A percentile compares a stretch with the other conserved stretches of the same genome.
Evolutionary conservation across 1,140 invertebrate genomes (phyloP).

Genomic region (Bombus confusus): DNA sequence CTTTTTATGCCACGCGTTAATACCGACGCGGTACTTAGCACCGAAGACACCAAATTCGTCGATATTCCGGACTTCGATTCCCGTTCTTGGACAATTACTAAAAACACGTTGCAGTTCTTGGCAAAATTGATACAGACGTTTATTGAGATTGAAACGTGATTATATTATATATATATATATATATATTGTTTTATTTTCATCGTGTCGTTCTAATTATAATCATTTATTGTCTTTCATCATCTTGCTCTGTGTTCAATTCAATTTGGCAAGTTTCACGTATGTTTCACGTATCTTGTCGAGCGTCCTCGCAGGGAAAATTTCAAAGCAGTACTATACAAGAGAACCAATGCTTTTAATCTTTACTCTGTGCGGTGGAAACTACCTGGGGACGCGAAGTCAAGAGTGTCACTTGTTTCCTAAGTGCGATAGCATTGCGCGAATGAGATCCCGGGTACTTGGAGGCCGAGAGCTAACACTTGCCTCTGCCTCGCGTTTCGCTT

Average conservation of each 20-base stretch:
- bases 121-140: too few relatives aligned
- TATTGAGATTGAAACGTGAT: too few relatives aligned
- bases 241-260: too few relatives aligned
- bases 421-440: constrained; percentile 1
- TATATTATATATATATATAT: too few relatives aligned
- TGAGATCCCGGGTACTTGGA: constrained; percentile 23
- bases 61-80: too few relatives aligned
- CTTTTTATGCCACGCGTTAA: too few relatives aligned
- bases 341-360: constrained; percentile 24
- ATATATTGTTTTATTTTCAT: too few relatives aligned
- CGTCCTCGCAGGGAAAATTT: neutral
- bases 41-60: too few relatives aligned
- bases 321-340: neutral
- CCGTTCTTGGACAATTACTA: too few relatives aligned
- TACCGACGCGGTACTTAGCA: too few relatives aligned
- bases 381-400: neutral
- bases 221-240: neutral
- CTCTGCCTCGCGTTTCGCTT: constrained; percentile 3
- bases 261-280: neutral
- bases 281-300: neutral
- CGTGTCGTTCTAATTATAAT: neutral
- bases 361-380: neutral
- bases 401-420: constrained; percentile 29
- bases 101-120: too few relatives aligned
- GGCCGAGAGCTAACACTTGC: constrained; percentile 11